Evolutionary conservation across 2,888 invertebrate species (phyloP), one percentile per base, ranked within the genome.

Genomic region (Leucozona laternaria): DNA sequence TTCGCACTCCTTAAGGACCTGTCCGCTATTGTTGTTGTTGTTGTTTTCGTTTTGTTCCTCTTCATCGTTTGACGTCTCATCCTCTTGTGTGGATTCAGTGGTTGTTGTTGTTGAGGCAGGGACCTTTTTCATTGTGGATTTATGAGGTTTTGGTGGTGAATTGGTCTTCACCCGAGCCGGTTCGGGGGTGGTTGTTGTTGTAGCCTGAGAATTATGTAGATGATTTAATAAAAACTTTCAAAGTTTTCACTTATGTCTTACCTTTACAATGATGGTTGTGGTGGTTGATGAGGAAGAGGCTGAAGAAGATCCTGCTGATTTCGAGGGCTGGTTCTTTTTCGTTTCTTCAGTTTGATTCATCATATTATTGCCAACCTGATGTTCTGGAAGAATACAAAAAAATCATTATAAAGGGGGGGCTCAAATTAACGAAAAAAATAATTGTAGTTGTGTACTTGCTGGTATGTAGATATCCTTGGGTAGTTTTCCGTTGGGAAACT

Each of bases 401-500:
- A 34, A 28, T 20, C 20, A 25, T n/a, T 2, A 28, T 53, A n/a
- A 15, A 50, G n/a, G 13, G 20, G 25, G 1, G 25, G 85, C 89
- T 89, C 13, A 90, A 89, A 0, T 88, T 48, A 5, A n/a, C 10
- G 15, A 7, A 20, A 5, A 15, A 34, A 4, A 25, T 1, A 45
- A n/a, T 15, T 20, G 6, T 73, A 91, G 90, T 64, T 88, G 8
- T 88, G 91, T 89, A 92, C 94, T 94, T 87, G 95, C 94, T 88
- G 96, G 96, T 72, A 96, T 95, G 70, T 96, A 94, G 79, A 97
- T 94, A 90, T 96, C 96, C 0, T 95, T 93, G 0, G 96, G 96
- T 2, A 95, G 94, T 86, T 95, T 94, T 25, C 90, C 89, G 89
- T 96, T 95, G 0, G 95, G 95, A 90, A 95, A 96, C 11, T 94